Evolutionary conservation across 2,888 invertebrate species (phyloP).

Genomic region (Drosophila prolongata): DNA sequence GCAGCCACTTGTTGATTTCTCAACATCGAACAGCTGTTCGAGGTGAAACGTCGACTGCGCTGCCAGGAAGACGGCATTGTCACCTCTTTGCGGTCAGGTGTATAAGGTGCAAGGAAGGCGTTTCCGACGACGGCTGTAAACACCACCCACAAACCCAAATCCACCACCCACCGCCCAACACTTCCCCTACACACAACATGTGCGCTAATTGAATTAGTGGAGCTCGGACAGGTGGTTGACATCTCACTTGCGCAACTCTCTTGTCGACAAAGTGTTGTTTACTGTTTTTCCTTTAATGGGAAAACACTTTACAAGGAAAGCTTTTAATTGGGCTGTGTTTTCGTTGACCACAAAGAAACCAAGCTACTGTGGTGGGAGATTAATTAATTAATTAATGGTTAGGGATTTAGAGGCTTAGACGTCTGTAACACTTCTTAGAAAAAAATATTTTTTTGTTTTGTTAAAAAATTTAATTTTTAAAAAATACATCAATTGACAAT

Average conservation of each 20-base stretch:
- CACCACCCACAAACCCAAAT: no score
- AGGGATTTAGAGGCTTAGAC: no score
- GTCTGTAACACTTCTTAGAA: no score
- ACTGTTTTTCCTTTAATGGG: neutral
- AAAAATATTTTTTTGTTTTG: no score
- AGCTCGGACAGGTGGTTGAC: constrained; percentile 77
- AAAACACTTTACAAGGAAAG: neutral
- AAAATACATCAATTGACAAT: no score
- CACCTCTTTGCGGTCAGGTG: constrained; percentile 12
- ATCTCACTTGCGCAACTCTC: constrained; percentile 38
- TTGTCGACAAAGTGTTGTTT: constrained; percentile 7
- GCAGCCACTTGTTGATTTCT: constrained; percentile 76
- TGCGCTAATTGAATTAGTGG: constrained; percentile 74
- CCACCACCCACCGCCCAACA: constrained; percentile 5
- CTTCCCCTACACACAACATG: constrained; percentile 51
- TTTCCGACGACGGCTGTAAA: no score
- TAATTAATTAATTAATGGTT: no score
- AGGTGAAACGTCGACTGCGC: constrained; percentile 41
- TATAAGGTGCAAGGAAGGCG: neutral
- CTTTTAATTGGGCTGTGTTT: neutral
- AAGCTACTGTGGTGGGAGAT: no score
- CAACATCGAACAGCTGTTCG: constrained; percentile 57
- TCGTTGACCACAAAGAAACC: neutral
- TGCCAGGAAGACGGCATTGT: constrained; percentile 21
- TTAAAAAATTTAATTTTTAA: no score